phyloP scores from a whole-genome alignment of 2,797 vertebrate genomes.

The Iguana delicatissima region DNA sequence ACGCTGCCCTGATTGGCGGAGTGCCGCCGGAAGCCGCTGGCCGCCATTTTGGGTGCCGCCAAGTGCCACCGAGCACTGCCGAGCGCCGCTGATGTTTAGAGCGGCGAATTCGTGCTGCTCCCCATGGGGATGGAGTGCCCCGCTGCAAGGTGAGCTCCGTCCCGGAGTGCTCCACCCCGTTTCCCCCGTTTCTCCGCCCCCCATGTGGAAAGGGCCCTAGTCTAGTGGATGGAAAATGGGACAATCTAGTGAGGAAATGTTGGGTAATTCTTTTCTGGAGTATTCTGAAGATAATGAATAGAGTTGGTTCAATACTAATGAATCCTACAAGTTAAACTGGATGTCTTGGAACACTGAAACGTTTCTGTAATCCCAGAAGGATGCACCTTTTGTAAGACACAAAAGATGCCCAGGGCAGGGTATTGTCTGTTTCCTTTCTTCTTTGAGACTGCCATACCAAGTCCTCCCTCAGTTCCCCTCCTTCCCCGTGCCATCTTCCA shows the following conservation, averaged over 20 bases:
- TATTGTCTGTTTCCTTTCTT: slow-evolving; percentile 57
- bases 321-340: background rate
- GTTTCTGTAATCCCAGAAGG: background rate
- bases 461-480: slow-evolving; percentile 35
- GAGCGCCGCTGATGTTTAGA: too few species aligned
- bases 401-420: slow-evolving; percentile 41
- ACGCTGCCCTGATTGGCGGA: too few species aligned
- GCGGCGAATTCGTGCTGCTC: too few species aligned
- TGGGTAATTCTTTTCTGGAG: too few species aligned
- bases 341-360: background rate
- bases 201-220: too few species aligned
- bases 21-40: too few species aligned
- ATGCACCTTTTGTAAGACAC: slow-evolving; percentile 32
- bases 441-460: slow-evolving; percentile 54
- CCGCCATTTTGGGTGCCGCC: too few species aligned
- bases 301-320: background rate
- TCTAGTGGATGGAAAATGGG: background rate
- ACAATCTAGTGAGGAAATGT: background rate
- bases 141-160: too few species aligned
- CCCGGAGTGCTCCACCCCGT: too few species aligned
- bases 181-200: too few species aligned
- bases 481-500: slow-evolving; percentile 59
- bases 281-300: background rate
- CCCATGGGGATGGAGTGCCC: too few species aligned
- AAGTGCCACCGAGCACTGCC: too few species aligned